Evolutionary conservation across 2,888 invertebrate species (phyloP).

Genomic region (Rhingia rostrata): DNA sequence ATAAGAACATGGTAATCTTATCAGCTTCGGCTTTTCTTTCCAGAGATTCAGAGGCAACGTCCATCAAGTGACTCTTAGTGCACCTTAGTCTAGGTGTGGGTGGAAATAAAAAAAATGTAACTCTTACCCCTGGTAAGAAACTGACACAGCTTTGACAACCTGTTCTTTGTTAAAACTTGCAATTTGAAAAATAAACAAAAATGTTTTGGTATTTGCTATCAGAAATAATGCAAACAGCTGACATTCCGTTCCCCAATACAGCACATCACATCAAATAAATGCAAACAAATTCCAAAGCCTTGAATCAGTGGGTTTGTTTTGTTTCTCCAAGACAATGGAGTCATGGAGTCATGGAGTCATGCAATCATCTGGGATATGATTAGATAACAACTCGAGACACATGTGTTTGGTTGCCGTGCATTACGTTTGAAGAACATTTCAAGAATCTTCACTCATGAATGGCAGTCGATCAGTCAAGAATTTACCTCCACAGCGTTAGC

Average conservation of each 20-base stretch:
- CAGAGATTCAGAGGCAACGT: background rate
- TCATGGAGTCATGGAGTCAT: background rate
- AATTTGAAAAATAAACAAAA: too few species aligned
- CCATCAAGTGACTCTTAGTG: too few species aligned
- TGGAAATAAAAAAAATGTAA: too few species aligned
- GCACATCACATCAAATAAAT: conserved; percentile 20
- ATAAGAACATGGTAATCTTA: conserved; percentile 32
- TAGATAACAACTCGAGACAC: too few species aligned
- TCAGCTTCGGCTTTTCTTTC: background rate
- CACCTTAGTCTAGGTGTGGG: too few species aligned
- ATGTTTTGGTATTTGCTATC: background rate
- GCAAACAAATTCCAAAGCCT: conserved; percentile 40
- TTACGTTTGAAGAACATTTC: too few species aligned
- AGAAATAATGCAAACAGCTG: conserved; percentile 14
- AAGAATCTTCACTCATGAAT: too few species aligned
- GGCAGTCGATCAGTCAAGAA: too few species aligned
- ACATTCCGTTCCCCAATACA: conserved; percentile 28
- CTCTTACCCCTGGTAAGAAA: too few species aligned
- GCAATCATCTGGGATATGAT: too few species aligned
- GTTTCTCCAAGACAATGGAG: background rate
- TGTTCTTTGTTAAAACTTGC: conserved; percentile 9
- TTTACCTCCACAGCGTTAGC: too few species aligned
- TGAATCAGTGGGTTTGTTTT: conserved; percentile 33
- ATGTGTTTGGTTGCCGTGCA: too few species aligned
- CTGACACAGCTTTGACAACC: background rate